Evolutionary conservation across 1,140 invertebrate genomes (phyloP), one percentile per base, ranked within the genome.

Genomic region (Leptinotarsa undecemlineata): DNA sequence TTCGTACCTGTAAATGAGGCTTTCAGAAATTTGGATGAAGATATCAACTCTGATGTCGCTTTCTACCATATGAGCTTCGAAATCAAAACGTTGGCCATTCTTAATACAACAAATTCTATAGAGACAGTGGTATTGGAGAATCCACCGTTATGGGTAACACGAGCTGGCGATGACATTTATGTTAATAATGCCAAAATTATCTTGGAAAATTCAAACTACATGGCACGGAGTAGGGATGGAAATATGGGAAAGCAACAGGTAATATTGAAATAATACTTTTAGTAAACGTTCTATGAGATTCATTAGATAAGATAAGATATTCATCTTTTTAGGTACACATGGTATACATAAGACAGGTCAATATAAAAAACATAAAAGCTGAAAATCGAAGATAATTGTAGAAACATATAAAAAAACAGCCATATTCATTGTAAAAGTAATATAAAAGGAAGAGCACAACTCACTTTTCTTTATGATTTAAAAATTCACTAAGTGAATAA

Each of bases 1-100:
- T 93, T 94, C 79, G 92, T 92, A 67, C 92, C 92, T 6, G 92
- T 90, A 26, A 93, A 94, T 85, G 86, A 88, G 78, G 92, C 92
- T 48, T 94, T 94, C 84, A 89, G 92, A 81, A 88, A 88, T 64
- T 90, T 89, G 83, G 47, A 72, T 17, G 71, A 60, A 20, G 87
- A 33, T 67, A 71, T n/a, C 76, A 60, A 78, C 80, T 76, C 87
- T 80, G 71, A 86, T 84, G 82, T 93, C 61, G 90, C 93, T 11
- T 88, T 92, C 23, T 94, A 94, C 81, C 92, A 94, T 48, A 78
- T 81, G 63, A 72, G 73, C 4, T 75, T 67, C n/a, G 73, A 74
- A n/a, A 62, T 73, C 6, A 60, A 75, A 6, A 71, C 72, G 4
- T 20, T 87, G 2, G 85, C 93, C 91, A 26, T 72, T 14, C 90